Percentiles rank a stretch among this genome's conserved stretches.
phyloP scores from a whole-genome alignment of 1,140 invertebrate species.

The Cyrtorhinus lividipennis region DNA sequence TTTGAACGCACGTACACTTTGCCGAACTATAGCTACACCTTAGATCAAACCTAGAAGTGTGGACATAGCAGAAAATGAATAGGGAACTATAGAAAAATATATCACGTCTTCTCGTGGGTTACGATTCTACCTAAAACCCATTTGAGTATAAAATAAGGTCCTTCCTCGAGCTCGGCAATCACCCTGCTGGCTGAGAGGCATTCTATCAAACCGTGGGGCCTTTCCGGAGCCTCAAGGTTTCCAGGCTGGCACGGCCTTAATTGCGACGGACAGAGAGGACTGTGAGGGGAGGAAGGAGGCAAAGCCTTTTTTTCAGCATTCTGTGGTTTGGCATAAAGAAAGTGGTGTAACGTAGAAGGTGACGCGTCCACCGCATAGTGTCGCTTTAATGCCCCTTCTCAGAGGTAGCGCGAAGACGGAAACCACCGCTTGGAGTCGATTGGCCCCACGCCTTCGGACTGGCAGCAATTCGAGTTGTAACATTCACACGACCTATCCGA shows the following conservation, averaged over 20 bases:
- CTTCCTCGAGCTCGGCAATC: too few relatives aligned
- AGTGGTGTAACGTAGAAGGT: not conserved
- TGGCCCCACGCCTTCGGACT: not conserved
- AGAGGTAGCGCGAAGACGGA: not conserved
- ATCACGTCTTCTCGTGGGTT: too few relatives aligned
- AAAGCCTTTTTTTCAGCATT: not conserved
- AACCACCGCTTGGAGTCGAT: not conserved
- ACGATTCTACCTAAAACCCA: too few relatives aligned
- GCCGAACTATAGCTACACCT: too few relatives aligned
- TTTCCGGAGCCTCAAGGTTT: not conserved
- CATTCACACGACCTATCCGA: not conserved
- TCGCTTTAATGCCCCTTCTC: slow-evolving; percentile 2
- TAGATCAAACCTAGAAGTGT: too few relatives aligned
- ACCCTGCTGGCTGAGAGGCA: too few relatives aligned
- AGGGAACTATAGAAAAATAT: too few relatives aligned
- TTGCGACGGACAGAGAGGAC: too few relatives aligned
- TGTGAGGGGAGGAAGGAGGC: not conserved
- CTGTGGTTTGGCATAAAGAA: slow-evolving; percentile 2
- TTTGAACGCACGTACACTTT: too few relatives aligned
- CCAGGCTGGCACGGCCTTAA: not conserved
- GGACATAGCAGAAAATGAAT: too few relatives aligned
- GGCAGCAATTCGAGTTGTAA: not conserved
- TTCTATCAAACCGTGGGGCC: not conserved
- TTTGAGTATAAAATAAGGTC: too few relatives aligned
- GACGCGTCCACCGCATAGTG: not conserved